Conservation (phyloP, 2,888 invertebrate species). For the Trachelus stipa region DNA sequence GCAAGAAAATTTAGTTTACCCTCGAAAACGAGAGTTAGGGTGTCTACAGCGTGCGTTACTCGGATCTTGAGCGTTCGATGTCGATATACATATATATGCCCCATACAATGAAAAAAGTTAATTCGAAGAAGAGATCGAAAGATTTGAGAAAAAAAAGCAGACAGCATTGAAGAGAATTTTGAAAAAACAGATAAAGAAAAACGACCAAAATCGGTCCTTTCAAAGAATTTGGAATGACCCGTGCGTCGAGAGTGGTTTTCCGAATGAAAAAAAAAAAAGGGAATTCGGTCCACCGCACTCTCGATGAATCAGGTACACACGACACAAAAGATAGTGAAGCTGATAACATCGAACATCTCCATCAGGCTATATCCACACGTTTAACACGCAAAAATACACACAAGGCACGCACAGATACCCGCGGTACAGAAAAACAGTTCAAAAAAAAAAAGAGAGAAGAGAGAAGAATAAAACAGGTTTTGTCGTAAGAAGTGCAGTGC, state of each 20-base stretch:
- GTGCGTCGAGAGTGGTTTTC: too few relatives aligned
- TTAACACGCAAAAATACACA: constrained; percentile 37
- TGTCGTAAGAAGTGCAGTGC: constrained; percentile 36
- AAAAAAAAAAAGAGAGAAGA: constrained; percentile 13
- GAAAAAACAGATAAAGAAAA: too few relatives aligned
- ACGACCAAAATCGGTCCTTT: too few relatives aligned
- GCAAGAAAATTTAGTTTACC: background rate
- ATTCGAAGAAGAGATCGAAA: too few relatives aligned
- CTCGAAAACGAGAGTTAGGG: background rate
- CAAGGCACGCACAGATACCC: constrained; percentile 16
- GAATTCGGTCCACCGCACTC: too few relatives aligned
- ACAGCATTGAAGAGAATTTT: too few relatives aligned
- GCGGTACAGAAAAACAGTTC: constrained; percentile 13
- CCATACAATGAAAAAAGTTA: too few relatives aligned
- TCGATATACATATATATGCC: background rate
- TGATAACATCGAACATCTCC: constrained; percentile 48
- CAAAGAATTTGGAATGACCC: too few relatives aligned
- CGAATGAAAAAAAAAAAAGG: too few relatives aligned
- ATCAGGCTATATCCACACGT: constrained; percentile 42
- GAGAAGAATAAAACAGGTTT: constrained; percentile 17
- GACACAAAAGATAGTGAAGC: constrained; percentile 20
- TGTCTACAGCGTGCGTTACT: constrained; percentile 47
- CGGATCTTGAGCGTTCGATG: constrained; percentile 11
- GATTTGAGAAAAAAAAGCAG: too few relatives aligned
- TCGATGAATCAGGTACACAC: constrained; percentile 2